phyloP scores from a whole-genome alignment of 2,113 vertebrate genomes.

The Hemiprocne comata region DNA sequence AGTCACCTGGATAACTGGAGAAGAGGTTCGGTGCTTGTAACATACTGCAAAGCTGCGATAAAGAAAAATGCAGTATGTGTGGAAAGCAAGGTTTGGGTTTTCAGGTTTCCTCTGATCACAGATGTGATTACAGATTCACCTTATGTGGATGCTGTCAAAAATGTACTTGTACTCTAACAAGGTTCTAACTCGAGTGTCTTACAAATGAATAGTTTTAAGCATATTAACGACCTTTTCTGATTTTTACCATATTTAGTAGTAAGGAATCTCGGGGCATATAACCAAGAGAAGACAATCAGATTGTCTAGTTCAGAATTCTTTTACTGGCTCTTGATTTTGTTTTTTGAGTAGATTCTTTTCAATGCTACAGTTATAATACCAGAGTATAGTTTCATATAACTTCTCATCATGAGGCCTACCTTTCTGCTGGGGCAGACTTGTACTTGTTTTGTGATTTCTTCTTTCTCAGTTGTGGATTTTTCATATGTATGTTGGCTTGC shows the following conservation, averaged over 20 bases:
- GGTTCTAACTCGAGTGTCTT: not conserved
- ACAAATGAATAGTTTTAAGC: not conserved
- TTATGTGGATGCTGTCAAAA: not conserved
- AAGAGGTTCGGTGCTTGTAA: not conserved
- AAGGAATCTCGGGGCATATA: not conserved
- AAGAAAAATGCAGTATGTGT: fast-evolving
- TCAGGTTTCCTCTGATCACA: not conserved
- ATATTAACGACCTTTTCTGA: not conserved
- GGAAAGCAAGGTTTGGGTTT: not conserved
- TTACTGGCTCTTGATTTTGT: not conserved
- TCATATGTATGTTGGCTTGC: fast-evolving
- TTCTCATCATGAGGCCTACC: fast-evolving
- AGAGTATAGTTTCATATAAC: fast-evolving
- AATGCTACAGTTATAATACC: fast-evolving
- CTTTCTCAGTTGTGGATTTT: not conserved
- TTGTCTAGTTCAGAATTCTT: not conserved
- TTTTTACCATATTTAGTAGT: not conserved
- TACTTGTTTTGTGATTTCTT: not conserved
- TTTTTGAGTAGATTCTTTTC: not conserved
- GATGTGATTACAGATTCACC: not conserved
- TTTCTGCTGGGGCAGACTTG: not conserved
- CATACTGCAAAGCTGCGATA: not conserved
- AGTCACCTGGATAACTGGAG: too few relatives aligned
- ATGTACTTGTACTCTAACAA: fast-evolving
- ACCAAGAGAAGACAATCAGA: not conserved